Evolutionary conservation across 2,888 invertebrate species (phyloP).

Genomic region (Himalopsyche tibetana): DNA sequence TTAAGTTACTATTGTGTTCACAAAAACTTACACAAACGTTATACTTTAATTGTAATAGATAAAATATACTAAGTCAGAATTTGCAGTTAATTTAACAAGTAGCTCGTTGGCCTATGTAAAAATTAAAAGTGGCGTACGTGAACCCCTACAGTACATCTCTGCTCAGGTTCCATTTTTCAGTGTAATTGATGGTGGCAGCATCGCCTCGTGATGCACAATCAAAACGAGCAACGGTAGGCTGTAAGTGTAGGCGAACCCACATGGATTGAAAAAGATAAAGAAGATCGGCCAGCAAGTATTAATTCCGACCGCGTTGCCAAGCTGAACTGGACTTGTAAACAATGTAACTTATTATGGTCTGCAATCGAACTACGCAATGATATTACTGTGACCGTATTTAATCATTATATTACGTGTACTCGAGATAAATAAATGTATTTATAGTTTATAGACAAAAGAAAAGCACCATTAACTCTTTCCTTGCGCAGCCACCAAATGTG

Average conservation of each 20-base stretch:
- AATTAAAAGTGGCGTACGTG: too few relatives aligned
- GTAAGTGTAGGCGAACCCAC: conserved; percentile 16
- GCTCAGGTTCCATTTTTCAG: not conserved
- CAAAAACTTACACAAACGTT: too few relatives aligned
- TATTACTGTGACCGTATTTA: conserved; percentile 6
- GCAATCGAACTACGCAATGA: not conserved
- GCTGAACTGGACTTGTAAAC: not conserved
- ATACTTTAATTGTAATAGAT: too few relatives aligned
- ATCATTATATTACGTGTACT: not conserved
- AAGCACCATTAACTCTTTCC: too few relatives aligned
- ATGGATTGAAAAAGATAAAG: conserved; percentile 9
- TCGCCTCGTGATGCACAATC: not conserved
- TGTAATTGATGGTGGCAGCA: not conserved
- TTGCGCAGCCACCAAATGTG: too few relatives aligned
- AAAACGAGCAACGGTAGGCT: not conserved
- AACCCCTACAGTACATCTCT: not conserved
- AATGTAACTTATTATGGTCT: not conserved
- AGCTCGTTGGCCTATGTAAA: too few relatives aligned
- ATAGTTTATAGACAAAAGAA: too few relatives aligned
- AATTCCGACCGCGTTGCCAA: conserved; percentile 9
- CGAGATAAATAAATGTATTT: not conserved
- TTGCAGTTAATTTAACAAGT: too few relatives aligned
- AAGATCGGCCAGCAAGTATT: not conserved
- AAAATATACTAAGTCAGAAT: too few relatives aligned
- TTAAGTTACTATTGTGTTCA: too few relatives aligned